Conservation (phyloP, 2,113 vertebrate species). For the Dermatemys mawii region DNA sequence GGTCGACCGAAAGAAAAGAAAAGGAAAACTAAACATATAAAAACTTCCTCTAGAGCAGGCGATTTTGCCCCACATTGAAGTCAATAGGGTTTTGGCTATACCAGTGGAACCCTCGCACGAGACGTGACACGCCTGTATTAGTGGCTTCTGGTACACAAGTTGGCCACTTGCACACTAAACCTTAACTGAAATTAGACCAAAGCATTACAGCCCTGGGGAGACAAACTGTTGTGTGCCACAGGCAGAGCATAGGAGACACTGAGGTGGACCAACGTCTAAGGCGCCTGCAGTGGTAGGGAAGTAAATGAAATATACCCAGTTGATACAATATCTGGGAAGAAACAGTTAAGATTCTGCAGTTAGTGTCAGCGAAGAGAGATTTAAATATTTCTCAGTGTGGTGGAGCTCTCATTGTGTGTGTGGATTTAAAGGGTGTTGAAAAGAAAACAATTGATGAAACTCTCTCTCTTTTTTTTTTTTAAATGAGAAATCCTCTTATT, state of each 20-base stretch:
- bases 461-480: neutral
- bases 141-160: no score
- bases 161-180: no score
- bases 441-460: no score
- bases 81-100: no score
- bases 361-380: neutral
- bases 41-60: no score
- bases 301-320: neutral
- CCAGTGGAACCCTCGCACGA: no score
- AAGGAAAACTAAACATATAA: no score
- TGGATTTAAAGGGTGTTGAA: neutral
- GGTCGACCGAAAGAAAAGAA: no score
- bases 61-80: no score
- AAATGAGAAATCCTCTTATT: neutral
- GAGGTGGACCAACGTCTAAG: neutral
- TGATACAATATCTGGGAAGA: neutral
- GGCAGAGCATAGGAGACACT: neutral
- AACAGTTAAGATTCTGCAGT: fast-evolving
- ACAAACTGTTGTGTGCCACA: neutral
- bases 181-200: neutral
- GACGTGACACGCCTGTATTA: no score
- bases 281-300: neutral
- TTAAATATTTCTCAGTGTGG: neutral
- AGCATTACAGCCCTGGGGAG: neutral
- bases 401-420: neutral